These are phyloP conservation scores for Forbesichthys papilliferus DNA, from an alignment of 2,113 vertebrate genomes.

Conservation along the genomic window DNA sequence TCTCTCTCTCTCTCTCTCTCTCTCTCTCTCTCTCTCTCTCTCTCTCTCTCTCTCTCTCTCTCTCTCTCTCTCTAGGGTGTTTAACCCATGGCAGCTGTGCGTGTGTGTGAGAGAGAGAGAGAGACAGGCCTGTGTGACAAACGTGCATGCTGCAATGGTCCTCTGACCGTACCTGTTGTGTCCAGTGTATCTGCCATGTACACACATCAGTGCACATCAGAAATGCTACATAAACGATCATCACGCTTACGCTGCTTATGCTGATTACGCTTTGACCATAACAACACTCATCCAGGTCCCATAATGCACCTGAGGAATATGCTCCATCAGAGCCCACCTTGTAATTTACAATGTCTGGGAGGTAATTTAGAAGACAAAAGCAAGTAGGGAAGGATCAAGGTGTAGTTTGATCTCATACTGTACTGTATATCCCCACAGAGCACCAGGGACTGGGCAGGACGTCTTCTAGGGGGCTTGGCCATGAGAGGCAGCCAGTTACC, in stretches of 20 bases:
- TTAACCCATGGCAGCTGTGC: not conserved
- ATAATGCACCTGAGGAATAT: conserved; percentile 67
- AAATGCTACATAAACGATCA: conserved; percentile 60
- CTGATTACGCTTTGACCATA: conserved; percentile 53
- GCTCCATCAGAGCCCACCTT: conserved; percentile 39
- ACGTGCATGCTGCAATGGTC: conserved; percentile 38
- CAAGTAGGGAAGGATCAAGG: no score
- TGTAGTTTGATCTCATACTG: no score
- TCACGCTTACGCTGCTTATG: no score
- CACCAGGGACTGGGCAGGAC: no score
- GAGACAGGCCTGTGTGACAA: conserved; percentile 30
- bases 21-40: conserved; percentile 9
- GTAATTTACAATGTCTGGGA: conserved; percentile 12
- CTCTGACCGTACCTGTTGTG: conserved; percentile 45
- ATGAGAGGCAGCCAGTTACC: conserved; percentile 46
- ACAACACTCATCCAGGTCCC: conserved; percentile 70
- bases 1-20: conserved; percentile 17
- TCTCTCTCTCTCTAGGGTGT: not conserved
- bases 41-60: not conserved
- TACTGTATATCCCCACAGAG: no score
- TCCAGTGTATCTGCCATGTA: conserved; percentile 33
- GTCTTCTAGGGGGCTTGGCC: conserved; percentile 13
- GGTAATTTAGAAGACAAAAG: no score
- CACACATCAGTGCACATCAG: conserved; percentile 59
- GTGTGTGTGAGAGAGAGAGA: conserved; percentile 10